Conservation (phyloP, 2,797 vertebrate genomes). For the Xiphorhynchus erythropygius region DNA sequence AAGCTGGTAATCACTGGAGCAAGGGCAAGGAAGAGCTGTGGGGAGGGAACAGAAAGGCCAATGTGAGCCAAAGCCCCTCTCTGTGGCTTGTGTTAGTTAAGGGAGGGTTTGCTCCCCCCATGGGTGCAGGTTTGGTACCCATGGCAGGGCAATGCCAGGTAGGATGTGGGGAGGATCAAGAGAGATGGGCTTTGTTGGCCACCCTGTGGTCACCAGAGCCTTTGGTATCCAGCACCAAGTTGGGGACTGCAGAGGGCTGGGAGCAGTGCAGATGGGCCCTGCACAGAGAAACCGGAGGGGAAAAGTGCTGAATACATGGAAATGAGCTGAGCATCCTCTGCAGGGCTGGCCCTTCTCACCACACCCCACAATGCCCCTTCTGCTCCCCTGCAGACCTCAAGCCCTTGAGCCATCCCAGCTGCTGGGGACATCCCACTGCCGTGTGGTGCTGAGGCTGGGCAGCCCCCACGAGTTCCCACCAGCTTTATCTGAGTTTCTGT, state of each 20-base stretch:
- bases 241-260: accelerated
- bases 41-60: background rate
- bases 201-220: background rate
- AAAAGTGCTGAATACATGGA: background rate
- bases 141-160: accelerated
- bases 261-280: accelerated
- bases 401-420: background rate
- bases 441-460: background rate
- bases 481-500: background rate
- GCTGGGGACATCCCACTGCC: background rate
- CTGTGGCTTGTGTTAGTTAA: accelerated
- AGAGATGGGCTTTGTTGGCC: background rate
- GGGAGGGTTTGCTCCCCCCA: background rate
- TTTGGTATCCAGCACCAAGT: background rate
- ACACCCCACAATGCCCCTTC: accelerated
- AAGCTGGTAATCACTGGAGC: background rate
- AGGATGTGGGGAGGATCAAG: background rate
- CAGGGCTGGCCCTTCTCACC: background rate
- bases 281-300: background rate
- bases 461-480: background rate
- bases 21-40: background rate
- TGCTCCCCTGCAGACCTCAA: background rate
- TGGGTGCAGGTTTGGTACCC: accelerated
- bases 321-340: background rate
- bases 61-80: background rate